Conservation (phyloP, 2,113 vertebrate species). For the Isichthys henryi region DNA sequence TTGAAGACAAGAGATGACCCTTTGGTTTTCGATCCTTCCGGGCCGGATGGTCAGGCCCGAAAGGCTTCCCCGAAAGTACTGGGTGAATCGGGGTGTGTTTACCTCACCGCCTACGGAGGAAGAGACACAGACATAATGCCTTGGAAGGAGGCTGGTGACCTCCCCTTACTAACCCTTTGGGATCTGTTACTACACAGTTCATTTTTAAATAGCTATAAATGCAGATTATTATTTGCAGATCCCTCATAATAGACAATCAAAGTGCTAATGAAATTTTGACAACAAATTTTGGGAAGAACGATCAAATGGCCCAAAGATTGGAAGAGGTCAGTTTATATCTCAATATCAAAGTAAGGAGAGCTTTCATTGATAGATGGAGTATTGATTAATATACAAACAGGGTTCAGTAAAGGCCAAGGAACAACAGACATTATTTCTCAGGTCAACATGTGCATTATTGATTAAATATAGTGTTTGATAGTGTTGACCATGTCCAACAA, state of each 20-base stretch:
- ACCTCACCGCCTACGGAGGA: constrained; percentile 69
- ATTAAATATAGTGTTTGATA: not conserved
- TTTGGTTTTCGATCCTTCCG: constrained; percentile 80
- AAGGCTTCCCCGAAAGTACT: constrained; percentile 77
- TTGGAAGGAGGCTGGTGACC: not conserved
- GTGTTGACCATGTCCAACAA: not conserved
- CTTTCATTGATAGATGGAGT: not conserved
- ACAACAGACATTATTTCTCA: not conserved
- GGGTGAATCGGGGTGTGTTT: constrained; percentile 71
- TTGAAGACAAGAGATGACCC: constrained; percentile 80
- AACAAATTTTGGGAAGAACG: not conserved
- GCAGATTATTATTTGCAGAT: not conserved
- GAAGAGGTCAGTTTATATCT: not conserved
- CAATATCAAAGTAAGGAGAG: not conserved
- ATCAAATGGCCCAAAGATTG: not conserved
- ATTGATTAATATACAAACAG: not conserved
- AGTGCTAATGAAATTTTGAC: not conserved
- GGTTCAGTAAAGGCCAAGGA: not conserved
- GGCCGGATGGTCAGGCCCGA: constrained; percentile 75
- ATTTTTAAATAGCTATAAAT: not conserved
- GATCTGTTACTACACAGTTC: not conserved
- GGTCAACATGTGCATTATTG: not conserved
- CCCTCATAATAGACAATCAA: not conserved
- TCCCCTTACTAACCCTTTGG: not conserved
- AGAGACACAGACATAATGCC: not conserved